These are phyloP conservation scores for Chironomus striatipennis DNA, from an alignment of 1,140 invertebrate genomes.

Conservation along the genomic window DNA sequence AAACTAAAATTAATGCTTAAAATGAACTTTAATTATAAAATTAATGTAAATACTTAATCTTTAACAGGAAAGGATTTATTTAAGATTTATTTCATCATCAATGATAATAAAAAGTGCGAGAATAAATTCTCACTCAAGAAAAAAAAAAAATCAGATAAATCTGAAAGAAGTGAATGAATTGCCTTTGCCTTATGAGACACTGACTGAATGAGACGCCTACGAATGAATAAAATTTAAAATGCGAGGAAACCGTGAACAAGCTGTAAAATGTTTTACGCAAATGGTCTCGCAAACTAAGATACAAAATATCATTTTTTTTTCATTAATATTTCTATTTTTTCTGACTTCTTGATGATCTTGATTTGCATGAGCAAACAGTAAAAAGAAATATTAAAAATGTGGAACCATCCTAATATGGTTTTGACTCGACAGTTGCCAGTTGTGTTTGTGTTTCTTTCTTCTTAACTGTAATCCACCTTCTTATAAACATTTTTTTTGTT, in stretches of 20 bases:
- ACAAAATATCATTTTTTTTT: background rate
- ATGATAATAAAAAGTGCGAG: too few relatives aligned
- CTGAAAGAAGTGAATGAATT: background rate
- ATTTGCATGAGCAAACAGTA: conserved; percentile 1
- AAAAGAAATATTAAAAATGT: background rate
- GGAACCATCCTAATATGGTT: conserved; percentile 5
- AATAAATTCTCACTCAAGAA: too few relatives aligned
- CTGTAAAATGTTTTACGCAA: background rate
- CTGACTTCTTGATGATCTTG: background rate
- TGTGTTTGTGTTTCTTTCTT: background rate
- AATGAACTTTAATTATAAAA: too few relatives aligned
- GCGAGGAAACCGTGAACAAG: background rate
- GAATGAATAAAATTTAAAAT: too few relatives aligned
- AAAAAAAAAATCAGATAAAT: too few relatives aligned
- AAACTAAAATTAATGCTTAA: too few relatives aligned
- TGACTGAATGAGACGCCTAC: background rate
- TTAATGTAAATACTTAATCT: too few relatives aligned
- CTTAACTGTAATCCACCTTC: conserved; percentile 7
- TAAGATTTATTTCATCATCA: too few relatives aligned
- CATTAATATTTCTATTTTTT: background rate
- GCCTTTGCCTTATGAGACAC: background rate
- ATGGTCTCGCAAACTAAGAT: background rate
- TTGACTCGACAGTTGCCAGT: background rate
- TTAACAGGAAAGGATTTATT: too few relatives aligned
- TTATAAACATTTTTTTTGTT: background rate